Evolutionary conservation across 2,113 vertebrate genomes (phyloP), one percentile per base, ranked within the genome.

Genomic region (Anolis sagrei): DNA sequence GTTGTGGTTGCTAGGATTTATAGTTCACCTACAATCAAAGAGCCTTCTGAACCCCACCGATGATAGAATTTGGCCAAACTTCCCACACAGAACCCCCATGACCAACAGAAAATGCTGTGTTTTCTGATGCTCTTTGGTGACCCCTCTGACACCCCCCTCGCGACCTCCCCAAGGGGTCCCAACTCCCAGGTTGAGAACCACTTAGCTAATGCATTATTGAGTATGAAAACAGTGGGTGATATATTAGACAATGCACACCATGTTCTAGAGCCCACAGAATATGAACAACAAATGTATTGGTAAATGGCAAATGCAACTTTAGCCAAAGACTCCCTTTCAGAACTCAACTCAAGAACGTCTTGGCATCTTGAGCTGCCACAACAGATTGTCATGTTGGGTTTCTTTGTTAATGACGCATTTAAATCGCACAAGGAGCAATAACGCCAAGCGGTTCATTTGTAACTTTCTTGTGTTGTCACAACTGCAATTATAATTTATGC

Each of bases 401-500:
- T 18, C 92, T 89, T 77, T 86, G 62, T 91, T 94, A 92, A 8
- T 76, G 83, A 91, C 74, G 76, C 77, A 84, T 85, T 82, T 82
- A 91, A 89, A 73, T 91, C 80, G 34, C 69, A 82, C 72, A 86
- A 87, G 92, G n/a, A 90, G 48, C 80, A 88, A 64, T 95, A 93
- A 93, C 92, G 80, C 91, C 86, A 93, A 95, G 51, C 83, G 92
- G 79, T 68, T 66, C 62, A 76, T 85, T 89, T 85, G 32, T 83
- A 54, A 82, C 3, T 89, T 92, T 90, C 90, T 39, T 70, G 68
- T 87, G 70, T 77, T 85, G 81, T 89, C 68, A n/a, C 81, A 86
- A 82, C 91, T 92, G 54, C 34, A 86, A 0, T 90, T 87, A 66
- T 74, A 62, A 83, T 54, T 34, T 89, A 82, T 83, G 76, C 49